Conservation (phyloP, 53 echinoderm and acorn worm species). For the Paracentrotus lividus region DNA sequence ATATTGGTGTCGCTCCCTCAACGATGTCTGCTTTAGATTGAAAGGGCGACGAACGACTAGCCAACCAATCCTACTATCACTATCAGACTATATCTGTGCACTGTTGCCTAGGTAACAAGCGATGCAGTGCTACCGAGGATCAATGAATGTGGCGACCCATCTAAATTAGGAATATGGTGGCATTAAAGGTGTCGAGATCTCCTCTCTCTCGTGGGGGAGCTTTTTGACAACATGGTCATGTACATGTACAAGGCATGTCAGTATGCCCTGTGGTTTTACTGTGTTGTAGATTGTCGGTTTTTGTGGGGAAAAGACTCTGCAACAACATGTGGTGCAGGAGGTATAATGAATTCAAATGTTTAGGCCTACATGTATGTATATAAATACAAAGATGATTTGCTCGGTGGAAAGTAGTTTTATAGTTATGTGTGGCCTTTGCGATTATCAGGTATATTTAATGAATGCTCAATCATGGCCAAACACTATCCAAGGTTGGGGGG, state of each 20-base stretch:
- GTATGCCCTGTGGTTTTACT: background rate
- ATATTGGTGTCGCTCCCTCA: background rate
- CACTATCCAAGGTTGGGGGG: too few relatives aligned
- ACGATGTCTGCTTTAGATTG: constrained; percentile 35
- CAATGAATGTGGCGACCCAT: constrained; percentile 31
- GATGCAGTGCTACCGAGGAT: background rate
- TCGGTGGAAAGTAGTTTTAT: too few relatives aligned
- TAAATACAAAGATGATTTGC: too few relatives aligned
- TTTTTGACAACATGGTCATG: background rate
- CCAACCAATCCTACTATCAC: background rate
- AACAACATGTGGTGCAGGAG: background rate
- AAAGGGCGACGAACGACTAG: constrained; percentile 16
- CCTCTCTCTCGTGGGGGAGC: background rate
- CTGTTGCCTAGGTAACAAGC: constrained; percentile 29
- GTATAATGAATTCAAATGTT: too few relatives aligned
- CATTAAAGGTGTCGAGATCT: background rate
- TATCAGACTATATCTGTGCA: constrained; percentile 29
- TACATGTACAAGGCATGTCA: background rate
- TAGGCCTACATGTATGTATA: too few relatives aligned
- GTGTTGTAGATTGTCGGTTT: background rate
- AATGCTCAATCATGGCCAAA: too few relatives aligned
- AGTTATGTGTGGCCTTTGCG: too few relatives aligned
- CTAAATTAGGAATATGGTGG: constrained; percentile 41
- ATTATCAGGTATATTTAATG: too few relatives aligned
- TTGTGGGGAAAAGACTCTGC: background rate